phyloP scores from a whole-genome alignment of 1,140 invertebrate species.

The Achatina immaculata region DNA sequence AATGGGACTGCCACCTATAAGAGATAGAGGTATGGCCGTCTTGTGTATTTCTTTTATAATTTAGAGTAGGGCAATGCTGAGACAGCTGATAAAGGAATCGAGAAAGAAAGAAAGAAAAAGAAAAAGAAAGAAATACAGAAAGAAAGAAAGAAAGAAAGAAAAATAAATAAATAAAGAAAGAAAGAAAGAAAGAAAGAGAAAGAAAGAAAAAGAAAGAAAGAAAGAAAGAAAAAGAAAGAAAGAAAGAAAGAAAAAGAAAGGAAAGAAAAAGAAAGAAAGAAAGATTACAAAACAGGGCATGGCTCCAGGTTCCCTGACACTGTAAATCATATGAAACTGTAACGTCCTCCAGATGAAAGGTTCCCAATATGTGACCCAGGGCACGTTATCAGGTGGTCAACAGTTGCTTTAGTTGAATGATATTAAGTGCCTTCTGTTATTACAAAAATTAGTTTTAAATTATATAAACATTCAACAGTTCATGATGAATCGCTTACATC shows the following conservation, averaged over 20 bases:
- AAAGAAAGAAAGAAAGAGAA: background rate
- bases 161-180: background rate
- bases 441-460: too few relatives aligned
- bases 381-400: too few relatives aligned
- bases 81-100: background rate
- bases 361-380: too few relatives aligned
- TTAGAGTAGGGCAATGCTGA: background rate
- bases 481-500: too few relatives aligned
- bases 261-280: slow-evolving; percentile 5
- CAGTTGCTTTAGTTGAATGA: too few relatives aligned
- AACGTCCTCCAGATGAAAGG: too few relatives aligned
- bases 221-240: background rate
- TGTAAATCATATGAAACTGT: too few relatives aligned
- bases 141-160: background rate
- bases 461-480: too few relatives aligned
- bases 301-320: too few relatives aligned
- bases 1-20: slow-evolving; percentile 14
- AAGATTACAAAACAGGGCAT: background rate
- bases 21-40: slow-evolving; percentile 26
- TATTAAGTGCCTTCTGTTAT: too few relatives aligned
- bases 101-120: background rate
- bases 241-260: background rate
- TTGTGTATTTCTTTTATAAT: background rate
- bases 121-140: too few relatives aligned
- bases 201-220: background rate